Evolutionary conservation across 2,888 invertebrate species (phyloP).

Genomic region (Mactromeris polynyma): DNA sequence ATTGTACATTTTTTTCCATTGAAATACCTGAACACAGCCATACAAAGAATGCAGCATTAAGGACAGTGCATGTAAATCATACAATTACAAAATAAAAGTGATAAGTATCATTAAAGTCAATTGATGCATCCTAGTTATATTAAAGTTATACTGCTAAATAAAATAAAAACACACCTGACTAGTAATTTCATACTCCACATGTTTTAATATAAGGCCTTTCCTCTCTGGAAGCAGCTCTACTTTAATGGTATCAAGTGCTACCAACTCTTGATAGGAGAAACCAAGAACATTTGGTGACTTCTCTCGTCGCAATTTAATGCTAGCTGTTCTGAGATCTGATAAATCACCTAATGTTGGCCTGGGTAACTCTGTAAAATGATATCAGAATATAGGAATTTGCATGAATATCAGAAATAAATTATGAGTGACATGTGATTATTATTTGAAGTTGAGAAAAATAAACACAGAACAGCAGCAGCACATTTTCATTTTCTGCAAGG

Average conservation of each 20-base stretch:
- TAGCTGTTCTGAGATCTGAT: slow-evolving; percentile 83
- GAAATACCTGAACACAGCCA: too few species aligned
- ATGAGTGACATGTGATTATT: neutral
- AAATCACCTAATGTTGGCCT: slow-evolving; percentile 86
- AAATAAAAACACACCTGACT: slow-evolving; percentile 83
- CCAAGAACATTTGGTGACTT: slow-evolving; percentile 85
- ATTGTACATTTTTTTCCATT: too few species aligned
- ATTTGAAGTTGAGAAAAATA: neutral
- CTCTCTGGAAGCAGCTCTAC: slow-evolving; percentile 87
- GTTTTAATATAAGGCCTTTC: slow-evolving; percentile 87
- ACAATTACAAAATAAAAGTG: too few species aligned
- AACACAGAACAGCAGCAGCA: neutral
- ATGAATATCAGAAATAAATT: neutral
- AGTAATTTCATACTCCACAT: slow-evolving; percentile 88
- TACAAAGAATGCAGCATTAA: too few species aligned
- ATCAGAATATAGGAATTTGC: neutral
- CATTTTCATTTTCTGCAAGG: neutral
- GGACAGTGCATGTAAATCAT: too few species aligned
- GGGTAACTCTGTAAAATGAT: slow-evolving; percentile 84
- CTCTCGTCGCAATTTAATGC: slow-evolving; percentile 83
- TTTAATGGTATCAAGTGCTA: slow-evolving; percentile 86
- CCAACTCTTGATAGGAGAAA: slow-evolving; percentile 85
- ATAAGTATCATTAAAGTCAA: too few species aligned
- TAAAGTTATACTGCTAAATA: too few species aligned
- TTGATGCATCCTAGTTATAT: too few species aligned